phyloP scores from a whole-genome alignment of 1,140 invertebrate genomes.

The Drosophila nebulosa region DNA sequence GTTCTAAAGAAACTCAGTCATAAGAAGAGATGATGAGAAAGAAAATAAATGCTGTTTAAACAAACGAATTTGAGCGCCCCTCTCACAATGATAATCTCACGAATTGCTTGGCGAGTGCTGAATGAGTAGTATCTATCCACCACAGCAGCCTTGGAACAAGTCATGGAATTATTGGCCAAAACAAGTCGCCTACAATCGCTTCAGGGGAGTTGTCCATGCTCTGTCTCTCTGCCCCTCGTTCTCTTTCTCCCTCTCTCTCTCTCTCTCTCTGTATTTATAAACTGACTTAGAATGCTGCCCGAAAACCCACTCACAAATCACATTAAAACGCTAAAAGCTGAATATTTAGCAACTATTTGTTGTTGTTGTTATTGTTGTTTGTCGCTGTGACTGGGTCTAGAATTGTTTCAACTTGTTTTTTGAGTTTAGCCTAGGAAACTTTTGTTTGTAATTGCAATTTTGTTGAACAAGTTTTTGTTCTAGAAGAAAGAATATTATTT shows the following conservation, averaged over 20 bases:
- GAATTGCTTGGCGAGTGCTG: too few relatives aligned
- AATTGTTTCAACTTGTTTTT: constrained; percentile 56
- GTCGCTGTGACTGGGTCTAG: constrained; percentile 12
- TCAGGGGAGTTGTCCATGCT: constrained; percentile 49
- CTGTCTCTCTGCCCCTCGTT: neutral
- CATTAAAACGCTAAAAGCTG: constrained; percentile 27
- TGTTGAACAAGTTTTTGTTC: constrained; percentile 64
- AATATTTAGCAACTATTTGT: constrained; percentile 66
- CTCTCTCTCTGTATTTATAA: neutral
- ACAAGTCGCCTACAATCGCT: constrained; percentile 71
- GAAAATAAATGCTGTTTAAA: constrained; percentile 54
- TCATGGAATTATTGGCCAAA: constrained; percentile 76
- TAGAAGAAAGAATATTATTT: constrained; percentile 44
- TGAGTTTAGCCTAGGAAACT: constrained; percentile 49
- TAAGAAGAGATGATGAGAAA: neutral
- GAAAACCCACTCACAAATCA: constrained; percentile 61
- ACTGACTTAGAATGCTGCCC: constrained; percentile 64
- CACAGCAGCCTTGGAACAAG: constrained; percentile 72
- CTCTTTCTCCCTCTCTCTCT: neutral
- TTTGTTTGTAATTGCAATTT: constrained; percentile 61
- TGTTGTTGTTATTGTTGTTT: constrained; percentile 33
- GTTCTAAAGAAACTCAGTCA: neutral
- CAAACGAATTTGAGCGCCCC: constrained; percentile 56
- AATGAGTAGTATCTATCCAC: constrained; percentile 20
- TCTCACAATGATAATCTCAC: constrained; percentile 50